A percentile compares a stretch with the other conserved stretches of the same genome.
phyloP scores from a whole-genome alignment of 2,888 invertebrate genomes.

The Ochropleura leucogaster region DNA sequence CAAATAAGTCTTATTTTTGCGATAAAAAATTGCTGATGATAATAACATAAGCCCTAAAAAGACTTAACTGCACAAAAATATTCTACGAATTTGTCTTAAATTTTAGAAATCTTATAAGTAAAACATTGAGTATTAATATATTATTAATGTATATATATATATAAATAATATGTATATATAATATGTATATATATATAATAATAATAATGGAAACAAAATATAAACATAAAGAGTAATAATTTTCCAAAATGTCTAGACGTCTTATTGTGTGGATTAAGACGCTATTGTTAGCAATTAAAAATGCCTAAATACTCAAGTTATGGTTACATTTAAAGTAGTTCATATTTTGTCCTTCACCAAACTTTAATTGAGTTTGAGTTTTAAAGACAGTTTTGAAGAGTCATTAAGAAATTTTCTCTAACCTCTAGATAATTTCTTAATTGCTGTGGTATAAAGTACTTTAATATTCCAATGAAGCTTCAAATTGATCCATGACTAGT shows the following conservation, averaged over 20 bases:
- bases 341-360: conserved; percentile 1
- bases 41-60: background rate
- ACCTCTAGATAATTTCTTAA: background rate
- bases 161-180: no score
- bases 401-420: conserved; percentile 2
- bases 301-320: conserved; percentile 2
- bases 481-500: background rate
- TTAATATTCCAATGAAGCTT: background rate
- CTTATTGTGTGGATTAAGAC: background rate
- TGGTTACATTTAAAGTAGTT: background rate
- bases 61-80: background rate
- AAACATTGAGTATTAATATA: background rate
- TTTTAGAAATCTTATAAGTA: conserved; percentile 7
- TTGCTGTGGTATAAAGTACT: conserved; percentile 15
- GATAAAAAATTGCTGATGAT: background rate
- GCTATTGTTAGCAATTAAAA: conserved; percentile 4
- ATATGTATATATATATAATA: no score
- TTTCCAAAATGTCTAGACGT: conserved; percentile 34
- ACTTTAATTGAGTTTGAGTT: conserved; percentile 2
- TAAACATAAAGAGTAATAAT: background rate
- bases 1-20: background rate
- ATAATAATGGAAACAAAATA: background rate
- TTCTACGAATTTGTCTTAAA: background rate
- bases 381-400: conserved; percentile 4
- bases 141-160: no score